phyloP scores from a whole-genome alignment of 2,888 invertebrate species.

The Acronicta alni region DNA sequence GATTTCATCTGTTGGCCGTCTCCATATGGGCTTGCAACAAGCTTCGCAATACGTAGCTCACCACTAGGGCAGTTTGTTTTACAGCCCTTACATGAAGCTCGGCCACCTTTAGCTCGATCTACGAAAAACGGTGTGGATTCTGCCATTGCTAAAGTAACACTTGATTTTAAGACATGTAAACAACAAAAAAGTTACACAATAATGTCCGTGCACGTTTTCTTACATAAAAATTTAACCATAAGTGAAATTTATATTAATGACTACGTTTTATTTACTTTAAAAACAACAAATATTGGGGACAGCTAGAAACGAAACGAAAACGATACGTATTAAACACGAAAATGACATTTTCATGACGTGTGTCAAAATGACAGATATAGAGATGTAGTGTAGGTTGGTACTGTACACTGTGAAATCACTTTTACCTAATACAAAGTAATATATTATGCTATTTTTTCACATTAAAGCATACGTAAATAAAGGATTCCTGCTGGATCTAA shows the following conservation, averaged over 20 bases:
- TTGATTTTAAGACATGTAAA: constrained; percentile 13
- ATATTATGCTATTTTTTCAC: too few relatives aligned
- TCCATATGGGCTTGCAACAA: constrained; percentile 93
- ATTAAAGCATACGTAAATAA: too few relatives aligned
- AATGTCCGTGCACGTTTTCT: background rate
- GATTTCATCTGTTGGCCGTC: constrained; percentile 94
- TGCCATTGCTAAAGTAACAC: constrained; percentile 45
- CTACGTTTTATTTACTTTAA: constrained; percentile 6
- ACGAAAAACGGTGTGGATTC: constrained; percentile 89
- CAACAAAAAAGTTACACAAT: constrained; percentile 3
- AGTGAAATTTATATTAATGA: background rate
- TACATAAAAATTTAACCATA: background rate
- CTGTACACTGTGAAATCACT: constrained; percentile 1
- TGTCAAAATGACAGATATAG: constrained; percentile 35
- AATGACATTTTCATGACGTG: background rate
- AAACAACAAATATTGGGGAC: constrained; percentile 7
- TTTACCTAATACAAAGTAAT: background rate
- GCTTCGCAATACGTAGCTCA: constrained; percentile 93
- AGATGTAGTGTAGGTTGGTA: constrained; percentile 8
- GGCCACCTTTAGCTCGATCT: constrained; percentile 94
- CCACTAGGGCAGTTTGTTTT: constrained; percentile 93
- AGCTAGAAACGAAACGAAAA: constrained; percentile 31
- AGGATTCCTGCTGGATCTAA: too few relatives aligned
- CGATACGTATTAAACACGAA: background rate
- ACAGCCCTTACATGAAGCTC: constrained; percentile 96